Conservation (phyloP, 2,888 invertebrate genomes). For the Lottia gigantea region DNA sequence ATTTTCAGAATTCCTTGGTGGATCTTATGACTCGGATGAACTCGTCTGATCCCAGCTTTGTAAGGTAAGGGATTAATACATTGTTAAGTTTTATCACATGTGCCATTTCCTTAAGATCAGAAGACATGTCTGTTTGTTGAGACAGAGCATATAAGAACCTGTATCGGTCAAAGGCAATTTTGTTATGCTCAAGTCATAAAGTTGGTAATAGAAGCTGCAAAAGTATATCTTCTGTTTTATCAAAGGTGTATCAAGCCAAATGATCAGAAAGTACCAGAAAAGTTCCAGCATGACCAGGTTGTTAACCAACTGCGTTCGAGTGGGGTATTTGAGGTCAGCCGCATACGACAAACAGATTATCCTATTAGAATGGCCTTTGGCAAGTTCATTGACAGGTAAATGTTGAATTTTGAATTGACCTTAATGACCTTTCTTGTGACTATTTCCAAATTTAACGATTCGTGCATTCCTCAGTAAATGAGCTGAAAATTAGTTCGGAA, state of each 20-base stretch:
- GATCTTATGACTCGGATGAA: constrained; percentile 55
- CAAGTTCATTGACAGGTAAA: constrained; percentile 55
- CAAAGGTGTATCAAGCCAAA: constrained; percentile 60
- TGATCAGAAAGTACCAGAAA: constrained; percentile 38
- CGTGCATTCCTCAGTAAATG: no score
- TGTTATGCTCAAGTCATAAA: no score
- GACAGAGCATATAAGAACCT: no score
- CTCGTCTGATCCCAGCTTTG: constrained; percentile 56
- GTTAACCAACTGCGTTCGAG: constrained; percentile 58
- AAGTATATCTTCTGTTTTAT: no score
- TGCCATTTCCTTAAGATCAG: no score
- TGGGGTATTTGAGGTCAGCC: constrained; percentile 64
- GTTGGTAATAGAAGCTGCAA: no score
- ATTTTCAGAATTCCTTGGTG: constrained; percentile 59
- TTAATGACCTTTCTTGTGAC: no score
- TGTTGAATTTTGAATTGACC: not conserved
- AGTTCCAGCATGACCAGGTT: constrained; percentile 52
- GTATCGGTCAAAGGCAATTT: no score
- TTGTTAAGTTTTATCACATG: no score
- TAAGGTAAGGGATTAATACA: constrained; percentile 43
- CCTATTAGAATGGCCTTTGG: constrained; percentile 53
- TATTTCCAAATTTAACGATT: not conserved
- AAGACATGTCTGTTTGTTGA: no score
- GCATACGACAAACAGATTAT: constrained; percentile 61
- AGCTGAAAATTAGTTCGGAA: no score